phyloP scores from a whole-genome alignment of 2,888 invertebrate species.

The Zaprionus obscuricornis region DNA sequence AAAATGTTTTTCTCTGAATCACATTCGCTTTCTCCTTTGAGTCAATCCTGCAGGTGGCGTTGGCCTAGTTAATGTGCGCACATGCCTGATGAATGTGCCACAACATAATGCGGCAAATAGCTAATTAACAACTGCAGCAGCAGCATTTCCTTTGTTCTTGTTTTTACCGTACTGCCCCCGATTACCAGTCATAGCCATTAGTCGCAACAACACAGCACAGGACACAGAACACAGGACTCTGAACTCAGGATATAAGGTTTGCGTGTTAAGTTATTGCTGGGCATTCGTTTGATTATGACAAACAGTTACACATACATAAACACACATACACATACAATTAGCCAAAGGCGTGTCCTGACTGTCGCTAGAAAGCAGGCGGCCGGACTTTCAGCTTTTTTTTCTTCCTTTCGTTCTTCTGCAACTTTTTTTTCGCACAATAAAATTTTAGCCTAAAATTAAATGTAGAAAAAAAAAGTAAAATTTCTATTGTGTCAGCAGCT shows the following conservation, averaged over 20 bases:
- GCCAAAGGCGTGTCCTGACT: constrained; percentile 64
- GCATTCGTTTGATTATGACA: constrained; percentile 74
- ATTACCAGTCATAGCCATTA: constrained; percentile 58
- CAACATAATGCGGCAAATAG: constrained; percentile 67
- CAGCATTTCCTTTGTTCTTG: constrained; percentile 28
- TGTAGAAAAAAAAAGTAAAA: constrained; percentile 1
- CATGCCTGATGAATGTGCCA: constrained; percentile 27
- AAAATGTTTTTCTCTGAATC: not conserved
- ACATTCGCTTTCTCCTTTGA: constrained; percentile 32
- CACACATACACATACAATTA: constrained; percentile 54
- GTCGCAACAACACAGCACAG: constrained; percentile 26
- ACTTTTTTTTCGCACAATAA: constrained; percentile 7
- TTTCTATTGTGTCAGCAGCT: constrained; percentile 31
- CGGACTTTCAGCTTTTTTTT: constrained; percentile 22
- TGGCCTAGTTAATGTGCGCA: constrained; percentile 46
- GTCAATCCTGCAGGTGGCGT: constrained; percentile 47
- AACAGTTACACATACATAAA: constrained; percentile 35
- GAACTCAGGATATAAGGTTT: constrained; percentile 53
- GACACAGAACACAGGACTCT: no score
- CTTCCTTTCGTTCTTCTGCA: constrained; percentile 8
- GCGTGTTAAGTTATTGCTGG: constrained; percentile 66
- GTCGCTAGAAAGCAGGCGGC: constrained; percentile 48
- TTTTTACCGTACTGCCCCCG: constrained; percentile 14
- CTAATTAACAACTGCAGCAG: constrained; percentile 72
- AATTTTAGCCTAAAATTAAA: constrained; percentile 13